Conservation (phyloP, 2,113 vertebrate genomes). For the Asarcornis scutulata region DNA sequence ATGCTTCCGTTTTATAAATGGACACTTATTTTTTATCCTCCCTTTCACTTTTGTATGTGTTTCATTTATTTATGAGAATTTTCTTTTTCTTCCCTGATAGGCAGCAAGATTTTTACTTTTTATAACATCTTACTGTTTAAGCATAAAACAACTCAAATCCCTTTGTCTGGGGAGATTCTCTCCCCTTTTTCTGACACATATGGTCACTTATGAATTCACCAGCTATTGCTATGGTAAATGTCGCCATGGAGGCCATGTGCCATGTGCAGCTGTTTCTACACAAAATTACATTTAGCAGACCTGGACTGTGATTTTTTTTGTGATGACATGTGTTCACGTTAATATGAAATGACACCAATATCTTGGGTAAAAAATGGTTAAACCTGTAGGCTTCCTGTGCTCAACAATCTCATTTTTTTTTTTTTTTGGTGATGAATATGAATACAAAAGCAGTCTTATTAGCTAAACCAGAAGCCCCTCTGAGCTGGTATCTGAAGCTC, state of each 20-base stretch:
- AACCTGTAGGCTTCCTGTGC: not conserved
- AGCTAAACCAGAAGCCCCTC: not conserved
- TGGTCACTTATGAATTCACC: not conserved
- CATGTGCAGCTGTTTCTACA: not conserved
- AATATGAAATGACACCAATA: not conserved
- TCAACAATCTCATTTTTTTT: not conserved
- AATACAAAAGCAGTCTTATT: not conserved
- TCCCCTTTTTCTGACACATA: not conserved
- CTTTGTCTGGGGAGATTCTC: not conserved
- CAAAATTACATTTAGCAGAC: not conserved
- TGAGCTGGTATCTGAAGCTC: not conserved
- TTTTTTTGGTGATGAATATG: not conserved
- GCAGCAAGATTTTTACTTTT: not conserved
- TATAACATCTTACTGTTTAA: not conserved
- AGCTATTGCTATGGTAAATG: not conserved
- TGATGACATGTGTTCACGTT: not conserved
- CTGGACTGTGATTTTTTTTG: not conserved
- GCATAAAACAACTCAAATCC: accelerated
- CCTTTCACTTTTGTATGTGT: not conserved
- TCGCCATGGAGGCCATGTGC: not conserved
- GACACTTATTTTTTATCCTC: not conserved
- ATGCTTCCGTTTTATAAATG: not conserved
- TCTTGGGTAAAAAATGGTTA: not conserved
- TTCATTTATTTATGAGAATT: not conserved
- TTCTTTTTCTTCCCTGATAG: not conserved